Percentiles rank a stretch among this genome's conserved stretches.
Evolutionary conservation across 1,140 invertebrate genomes (phyloP).

Genomic region (Eriosoma lanigerum): DNA sequence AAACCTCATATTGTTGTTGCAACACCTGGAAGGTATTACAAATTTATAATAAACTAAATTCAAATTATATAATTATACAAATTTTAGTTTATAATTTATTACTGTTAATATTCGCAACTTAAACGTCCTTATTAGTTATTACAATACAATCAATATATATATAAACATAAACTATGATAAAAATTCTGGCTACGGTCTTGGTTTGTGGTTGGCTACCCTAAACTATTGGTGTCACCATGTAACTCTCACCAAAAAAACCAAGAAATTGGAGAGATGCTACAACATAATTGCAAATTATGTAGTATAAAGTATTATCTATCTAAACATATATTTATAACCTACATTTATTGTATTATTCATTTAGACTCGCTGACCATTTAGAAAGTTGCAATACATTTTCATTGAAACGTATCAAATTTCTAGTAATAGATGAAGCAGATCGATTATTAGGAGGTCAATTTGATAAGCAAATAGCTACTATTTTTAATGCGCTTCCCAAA

Average conservation of each 20-base stretch:
- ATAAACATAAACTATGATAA: too few species aligned
- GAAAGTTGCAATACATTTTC: constrained; percentile 81
- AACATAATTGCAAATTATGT: too few species aligned
- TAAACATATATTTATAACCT: constrained; percentile 37
- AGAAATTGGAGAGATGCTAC: too few species aligned
- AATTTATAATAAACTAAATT: not conserved
- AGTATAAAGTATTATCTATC: too few species aligned
- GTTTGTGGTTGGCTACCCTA: too few species aligned
- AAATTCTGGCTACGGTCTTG: too few species aligned
- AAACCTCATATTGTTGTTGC: constrained; percentile 92
- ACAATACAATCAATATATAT: too few species aligned
- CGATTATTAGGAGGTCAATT: constrained; percentile 79
- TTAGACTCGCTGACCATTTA: constrained; percentile 79
- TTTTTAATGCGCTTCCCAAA: constrained; percentile 78
- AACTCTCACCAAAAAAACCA: too few species aligned
- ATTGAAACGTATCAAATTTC: constrained; percentile 77
- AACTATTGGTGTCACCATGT: too few species aligned
- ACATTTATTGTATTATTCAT: constrained; percentile 37
- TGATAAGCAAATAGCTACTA: constrained; percentile 78
- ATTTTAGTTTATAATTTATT: too few species aligned
- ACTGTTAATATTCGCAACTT: too few species aligned
- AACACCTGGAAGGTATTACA: constrained; percentile 75
- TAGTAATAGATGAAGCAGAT: constrained; percentile 93
- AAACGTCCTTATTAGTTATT: too few species aligned
- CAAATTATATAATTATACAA: not conserved